Percentiles rank a stretch among this genome's conserved stretches.
phyloP scores from a whole-genome alignment of 2,797 vertebrate genomes.

The Aphelocoma californica region DNA sequence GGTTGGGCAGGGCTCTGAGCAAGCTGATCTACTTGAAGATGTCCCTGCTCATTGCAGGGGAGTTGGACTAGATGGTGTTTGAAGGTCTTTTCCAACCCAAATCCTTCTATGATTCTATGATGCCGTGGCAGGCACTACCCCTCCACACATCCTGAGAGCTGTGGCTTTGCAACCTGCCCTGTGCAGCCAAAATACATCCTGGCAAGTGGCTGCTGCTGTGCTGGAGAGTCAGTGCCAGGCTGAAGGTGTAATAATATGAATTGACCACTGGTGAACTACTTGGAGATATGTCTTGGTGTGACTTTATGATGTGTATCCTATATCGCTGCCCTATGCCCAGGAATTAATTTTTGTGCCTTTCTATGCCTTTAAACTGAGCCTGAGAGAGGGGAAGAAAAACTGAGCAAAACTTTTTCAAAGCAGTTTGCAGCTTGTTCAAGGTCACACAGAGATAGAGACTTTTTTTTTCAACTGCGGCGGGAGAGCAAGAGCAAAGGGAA shows the following conservation, averaged over 20 bases:
- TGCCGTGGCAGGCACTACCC: neutral
- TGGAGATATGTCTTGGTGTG: neutral
- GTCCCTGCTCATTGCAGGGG: neutral
- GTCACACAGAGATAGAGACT: too few species aligned
- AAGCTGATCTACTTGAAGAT: neutral
- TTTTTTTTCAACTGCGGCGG: too few species aligned
- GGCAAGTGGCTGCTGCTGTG: neutral
- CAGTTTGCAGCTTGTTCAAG: too few species aligned
- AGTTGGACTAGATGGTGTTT: neutral
- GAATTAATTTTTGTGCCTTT: too few species aligned
- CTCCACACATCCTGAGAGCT: neutral
- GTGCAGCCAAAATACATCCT: neutral
- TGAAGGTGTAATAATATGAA: neutral
- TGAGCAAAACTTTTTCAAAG: too few species aligned
- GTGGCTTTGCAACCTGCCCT: neutral
- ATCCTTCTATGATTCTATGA: neutral
- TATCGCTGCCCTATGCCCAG: too few species aligned
- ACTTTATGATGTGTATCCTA: too few species aligned
- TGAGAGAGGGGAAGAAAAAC: too few species aligned
- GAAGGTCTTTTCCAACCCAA: neutral
- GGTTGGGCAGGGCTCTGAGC: neutral
- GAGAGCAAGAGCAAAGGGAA: too few species aligned
- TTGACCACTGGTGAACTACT: neutral
- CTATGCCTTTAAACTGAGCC: too few species aligned
- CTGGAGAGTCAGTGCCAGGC: neutral